Evolutionary conservation across 2,888 invertebrate species (phyloP), one percentile per base, ranked within the genome.

Genomic region (Thereva unica): DNA sequence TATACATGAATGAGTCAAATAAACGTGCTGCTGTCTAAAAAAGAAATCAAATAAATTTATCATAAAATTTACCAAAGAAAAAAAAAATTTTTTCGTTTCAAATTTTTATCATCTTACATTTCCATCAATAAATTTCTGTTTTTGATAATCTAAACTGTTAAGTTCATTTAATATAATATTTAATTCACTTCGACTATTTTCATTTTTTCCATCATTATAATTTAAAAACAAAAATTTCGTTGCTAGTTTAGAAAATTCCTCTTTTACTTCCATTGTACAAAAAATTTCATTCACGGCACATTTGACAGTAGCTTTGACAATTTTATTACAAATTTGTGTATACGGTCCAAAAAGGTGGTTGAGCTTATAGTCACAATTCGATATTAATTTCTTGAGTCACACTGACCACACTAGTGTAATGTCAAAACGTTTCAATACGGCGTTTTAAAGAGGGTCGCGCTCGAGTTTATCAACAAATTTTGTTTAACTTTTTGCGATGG

Each of bases 401-500:
- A 23, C 23, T 23, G 23, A 2, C 23, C 1, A 2, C 23, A 23
- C 23, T 23, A 23, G 23, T 23, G 23, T 2, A 23, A 1, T 23
- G 23, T 23, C 23, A 23, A 23, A 23, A 23, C 23, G 23, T 23
- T 23, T 23, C 2, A 23, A 23, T 23, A 23, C 23, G 23, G 23
- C 23, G 1, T 23, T 23, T 23, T 23, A 23, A 23, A 23, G 23
- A 23, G 23, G 23, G 23, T 2, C 23, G 23, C 23, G 23, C 23
- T 23, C 23, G 23, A 23, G 23, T 23, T 23, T 23, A 23, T 23
- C 23, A 8, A 47, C 47, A 5, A n/a, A 9, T 47, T 5, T 10
- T 10, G 8, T 37, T 4, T 55, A 40, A 55, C 6, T 42, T 40
- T 23, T 12, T 41, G 23, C 5, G 77, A 98, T 98, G 97, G 97